Evolutionary conservation across 2,113 vertebrate species (phyloP), one percentile per base, ranked within the genome.

Genomic region (Leptobrachium ailaonicum): DNA sequence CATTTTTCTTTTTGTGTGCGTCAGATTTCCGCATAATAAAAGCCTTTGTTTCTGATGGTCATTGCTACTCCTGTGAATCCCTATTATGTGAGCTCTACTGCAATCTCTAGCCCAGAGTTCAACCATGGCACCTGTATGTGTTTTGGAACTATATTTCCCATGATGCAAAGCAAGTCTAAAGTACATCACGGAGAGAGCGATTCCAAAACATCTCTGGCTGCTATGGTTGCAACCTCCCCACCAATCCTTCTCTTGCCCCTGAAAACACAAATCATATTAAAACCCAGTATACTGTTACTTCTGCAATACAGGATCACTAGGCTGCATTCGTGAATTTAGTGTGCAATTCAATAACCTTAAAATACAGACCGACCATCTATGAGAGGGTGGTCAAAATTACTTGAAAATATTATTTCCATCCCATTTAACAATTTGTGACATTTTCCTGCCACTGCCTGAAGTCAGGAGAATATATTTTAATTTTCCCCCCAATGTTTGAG

Each of bases 391-490:
- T 66, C 41, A 60, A 70, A 73, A 53, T 89, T 91, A 93, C 92
- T 93, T 94, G 91, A 93, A 93, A 85, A 90, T 84, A 86, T 88
- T 82, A 85, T 73, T 88, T 91, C 91, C 80, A 54, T 63, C 84
- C 82, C 70, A 20, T 79, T 73, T 41, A 44, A 45, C 50, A 5
- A 32, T 73, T 11, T 87, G 80, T 86, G 87, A 88, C 83, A 86
- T 89, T 83, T 92, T 90, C 85, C 90, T 90, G 88, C 88, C 87
- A 90, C 88, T 91, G 87, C 82, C 87, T 91, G 20, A 87, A 66
- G 82, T 87, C 86, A 71, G 44, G 58, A 63, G 84, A 87, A 86
- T 84, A 90, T 92, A 90, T 42, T 44, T 58, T 71, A 56, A 50
- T 50, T 41, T n/a, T 56, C 10, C 41, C 10, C 13, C 20, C 4